Evolutionary conservation across 2,797 vertebrate genomes (phyloP).

Genomic region (Poeciliopsis paucimaculata): DNA sequence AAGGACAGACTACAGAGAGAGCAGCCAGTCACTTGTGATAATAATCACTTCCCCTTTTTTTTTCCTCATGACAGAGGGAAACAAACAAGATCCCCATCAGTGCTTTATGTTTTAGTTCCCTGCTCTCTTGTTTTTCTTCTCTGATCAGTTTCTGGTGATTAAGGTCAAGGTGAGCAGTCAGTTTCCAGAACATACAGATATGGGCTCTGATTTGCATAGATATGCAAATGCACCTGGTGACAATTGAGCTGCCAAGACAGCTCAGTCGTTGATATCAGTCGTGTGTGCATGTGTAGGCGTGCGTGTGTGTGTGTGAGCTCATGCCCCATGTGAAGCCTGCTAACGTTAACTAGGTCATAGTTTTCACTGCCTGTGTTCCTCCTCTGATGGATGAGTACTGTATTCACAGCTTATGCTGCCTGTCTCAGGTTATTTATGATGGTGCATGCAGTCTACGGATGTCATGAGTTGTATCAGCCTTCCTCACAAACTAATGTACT

Average conservation of each 20-base stretch:
- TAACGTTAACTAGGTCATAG: constrained; percentile 65
- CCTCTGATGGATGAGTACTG: constrained; percentile 59
- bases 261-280: constrained; percentile 49
- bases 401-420: constrained; percentile 48
- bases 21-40: constrained; percentile 57
- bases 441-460: constrained; percentile 33
- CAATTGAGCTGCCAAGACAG: constrained; percentile 52
- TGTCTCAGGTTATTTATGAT: constrained; percentile 55
- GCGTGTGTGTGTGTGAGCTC: constrained; percentile 12
- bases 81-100: constrained; percentile 53
- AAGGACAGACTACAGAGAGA: constrained; percentile 55
- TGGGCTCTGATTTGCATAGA: constrained; percentile 69
- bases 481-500: constrained; percentile 45
- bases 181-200: constrained; percentile 61
- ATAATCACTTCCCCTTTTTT: constrained; percentile 52
- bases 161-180: constrained; percentile 52
- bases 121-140: constrained; percentile 39
- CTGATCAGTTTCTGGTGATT: constrained; percentile 64
- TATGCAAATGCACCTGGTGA: constrained; percentile 67
- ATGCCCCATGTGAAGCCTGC: constrained; percentile 30
- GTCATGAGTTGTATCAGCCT: constrained; percentile 40
- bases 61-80: constrained; percentile 17
- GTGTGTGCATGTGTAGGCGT: neutral
- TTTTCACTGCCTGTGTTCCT: constrained; percentile 44
- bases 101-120: constrained; percentile 16